These are phyloP conservation scores for Drosophila tristis DNA, from an alignment of 1,140 invertebrate genomes.

Conservation along the genomic window DNA sequence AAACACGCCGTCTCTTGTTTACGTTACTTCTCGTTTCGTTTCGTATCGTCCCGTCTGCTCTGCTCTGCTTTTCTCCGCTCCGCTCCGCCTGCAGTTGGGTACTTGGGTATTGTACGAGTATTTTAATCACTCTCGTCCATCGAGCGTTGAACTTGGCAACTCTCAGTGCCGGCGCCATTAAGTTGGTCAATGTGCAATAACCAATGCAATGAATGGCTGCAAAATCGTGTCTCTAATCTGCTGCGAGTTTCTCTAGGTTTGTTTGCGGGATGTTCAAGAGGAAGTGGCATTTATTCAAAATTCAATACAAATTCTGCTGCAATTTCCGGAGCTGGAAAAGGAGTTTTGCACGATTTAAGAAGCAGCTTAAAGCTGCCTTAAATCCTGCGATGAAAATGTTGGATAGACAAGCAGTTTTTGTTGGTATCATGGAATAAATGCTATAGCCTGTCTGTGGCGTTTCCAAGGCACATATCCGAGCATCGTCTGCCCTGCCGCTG, in stretches of 20 bases:
- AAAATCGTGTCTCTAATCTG: background rate
- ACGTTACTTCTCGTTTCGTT: constrained; percentile 7
- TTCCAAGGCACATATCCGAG: no score
- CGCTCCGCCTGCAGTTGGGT: background rate
- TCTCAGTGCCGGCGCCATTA: constrained; percentile 1
- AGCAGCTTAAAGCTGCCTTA: no score
- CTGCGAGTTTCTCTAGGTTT: no score
- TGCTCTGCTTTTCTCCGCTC: background rate
- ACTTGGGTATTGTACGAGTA: background rate
- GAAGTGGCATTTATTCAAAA: no score
- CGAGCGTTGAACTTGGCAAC: constrained; percentile 66
- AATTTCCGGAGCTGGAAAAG: no score
- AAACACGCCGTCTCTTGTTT: constrained; percentile 20
- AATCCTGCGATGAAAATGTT: no score
- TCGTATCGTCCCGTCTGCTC: background rate
- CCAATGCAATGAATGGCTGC: background rate
- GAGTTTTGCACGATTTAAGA: no score
- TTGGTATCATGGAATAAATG: no score
- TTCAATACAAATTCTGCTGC: no score
- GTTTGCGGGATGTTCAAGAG: no score
- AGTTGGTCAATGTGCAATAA: constrained; percentile 2
- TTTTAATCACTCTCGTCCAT: constrained; percentile 46
- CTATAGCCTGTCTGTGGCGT: no score
- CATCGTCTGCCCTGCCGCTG: background rate
- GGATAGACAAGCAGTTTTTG: no score